Evolutionary conservation across 2,113 vertebrate genomes (phyloP).

Genomic region (Triplophysa tibetana): DNA sequence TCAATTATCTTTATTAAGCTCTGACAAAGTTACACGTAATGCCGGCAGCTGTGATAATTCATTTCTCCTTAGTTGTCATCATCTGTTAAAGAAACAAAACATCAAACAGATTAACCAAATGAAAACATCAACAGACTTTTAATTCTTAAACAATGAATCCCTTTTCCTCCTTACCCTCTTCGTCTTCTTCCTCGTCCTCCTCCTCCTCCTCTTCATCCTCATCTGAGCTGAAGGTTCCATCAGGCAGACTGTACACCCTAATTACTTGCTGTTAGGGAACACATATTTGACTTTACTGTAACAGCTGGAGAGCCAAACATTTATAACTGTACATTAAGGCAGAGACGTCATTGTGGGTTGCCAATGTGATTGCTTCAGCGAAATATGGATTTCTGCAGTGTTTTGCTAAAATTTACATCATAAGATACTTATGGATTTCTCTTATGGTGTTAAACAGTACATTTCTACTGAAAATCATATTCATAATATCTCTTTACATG

Average conservation of each 20-base stretch:
- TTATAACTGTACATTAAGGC: neutral
- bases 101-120: neutral
- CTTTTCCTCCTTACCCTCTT: conserved; percentile 69
- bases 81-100: conserved; percentile 22
- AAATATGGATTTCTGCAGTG: neutral
- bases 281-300: neutral
- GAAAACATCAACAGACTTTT: neutral
- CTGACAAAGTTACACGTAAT: neutral
- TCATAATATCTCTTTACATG: neutral
- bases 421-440: too few species aligned
- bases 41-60: neutral
- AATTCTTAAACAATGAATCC: neutral
- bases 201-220: conserved; percentile 98
- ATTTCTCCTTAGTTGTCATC: conserved; percentile 17
- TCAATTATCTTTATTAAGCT: conserved; percentile 31
- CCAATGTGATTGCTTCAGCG: neutral
- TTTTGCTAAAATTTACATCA: neutral
- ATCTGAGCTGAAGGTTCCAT: conserved; percentile 97
- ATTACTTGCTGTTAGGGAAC: conserved; percentile 86
- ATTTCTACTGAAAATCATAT: neutral
- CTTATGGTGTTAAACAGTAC: neutral
- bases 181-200: conserved; percentile 94
- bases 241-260: conserved; percentile 94
- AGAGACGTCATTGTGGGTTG: neutral
- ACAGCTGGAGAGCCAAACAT: neutral